Conservation (phyloP, 2,888 invertebrate genomes). For the Epsilonema sp. region DNA sequence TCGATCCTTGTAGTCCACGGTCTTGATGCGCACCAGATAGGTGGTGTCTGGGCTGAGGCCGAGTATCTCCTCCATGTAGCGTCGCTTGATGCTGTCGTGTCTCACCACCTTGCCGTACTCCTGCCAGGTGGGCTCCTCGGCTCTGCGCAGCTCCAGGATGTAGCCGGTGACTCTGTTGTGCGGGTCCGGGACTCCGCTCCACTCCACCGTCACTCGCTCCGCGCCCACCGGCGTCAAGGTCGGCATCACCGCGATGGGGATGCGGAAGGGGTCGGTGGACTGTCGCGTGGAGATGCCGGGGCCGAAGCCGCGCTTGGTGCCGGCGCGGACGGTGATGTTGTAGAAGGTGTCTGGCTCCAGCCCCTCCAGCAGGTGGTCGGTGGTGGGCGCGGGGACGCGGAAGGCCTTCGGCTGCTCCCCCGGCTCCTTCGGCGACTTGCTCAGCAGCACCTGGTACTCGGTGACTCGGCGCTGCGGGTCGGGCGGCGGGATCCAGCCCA, state of each 20-base stretch:
- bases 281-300: slow-evolving; percentile 23
- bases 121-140: slow-evolving; percentile 22
- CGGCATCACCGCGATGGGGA: slow-evolving; percentile 18
- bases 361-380: slow-evolving; percentile 21
- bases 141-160: slow-evolving; percentile 21
- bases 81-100: slow-evolving; percentile 21
- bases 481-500: slow-evolving; percentile 24
- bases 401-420: slow-evolving; percentile 5
- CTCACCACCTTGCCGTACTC: slow-evolving; percentile 19
- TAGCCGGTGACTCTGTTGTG: slow-evolving; percentile 17
- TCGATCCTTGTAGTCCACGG: slow-evolving; percentile 21
- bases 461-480: slow-evolving; percentile 13
- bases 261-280: slow-evolving; percentile 24
- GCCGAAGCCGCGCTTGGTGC: slow-evolving; percentile 20
- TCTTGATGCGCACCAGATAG: slow-evolving; percentile 32
- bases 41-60: slow-evolving; percentile 31
- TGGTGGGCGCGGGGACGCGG: slow-evolving; percentile 21
- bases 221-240: slow-evolving; percentile 23
- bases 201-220: slow-evolving; percentile 21
- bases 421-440: too few species aligned
- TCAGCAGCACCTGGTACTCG: too few species aligned
- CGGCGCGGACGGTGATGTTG: slow-evolving; percentile 22
- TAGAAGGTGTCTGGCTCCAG: slow-evolving; percentile 25
- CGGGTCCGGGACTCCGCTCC: slow-evolving; percentile 22
- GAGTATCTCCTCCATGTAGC: slow-evolving; percentile 26